Conservation (phyloP, 2,797 vertebrate species). For the Argya squamiceps region DNA sequence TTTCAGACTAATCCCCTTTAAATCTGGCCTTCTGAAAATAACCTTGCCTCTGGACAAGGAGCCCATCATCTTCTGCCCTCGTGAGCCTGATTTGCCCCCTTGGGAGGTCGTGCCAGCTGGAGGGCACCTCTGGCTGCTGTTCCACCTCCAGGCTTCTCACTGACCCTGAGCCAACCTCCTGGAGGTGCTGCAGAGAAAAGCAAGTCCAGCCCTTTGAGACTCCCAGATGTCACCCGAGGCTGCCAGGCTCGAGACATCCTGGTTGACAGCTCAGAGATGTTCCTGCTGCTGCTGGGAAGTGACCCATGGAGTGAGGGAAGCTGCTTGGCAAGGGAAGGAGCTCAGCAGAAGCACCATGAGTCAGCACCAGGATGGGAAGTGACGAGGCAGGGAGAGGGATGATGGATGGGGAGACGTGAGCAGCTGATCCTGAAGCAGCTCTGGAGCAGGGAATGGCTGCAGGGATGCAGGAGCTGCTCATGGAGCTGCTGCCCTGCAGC, state of each 20-base stretch:
- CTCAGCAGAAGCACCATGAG: not conserved
- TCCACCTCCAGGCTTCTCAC: not conserved
- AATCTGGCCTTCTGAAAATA: not conserved
- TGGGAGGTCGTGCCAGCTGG: not conserved
- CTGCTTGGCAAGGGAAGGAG: not conserved
- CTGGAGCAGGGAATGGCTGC: not conserved
- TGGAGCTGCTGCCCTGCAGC: not conserved
- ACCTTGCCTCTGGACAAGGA: not conserved
- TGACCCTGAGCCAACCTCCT: not conserved
- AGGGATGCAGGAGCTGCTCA: not conserved
- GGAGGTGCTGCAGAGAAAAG: not conserved
- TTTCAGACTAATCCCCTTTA: not conserved
- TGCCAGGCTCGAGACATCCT: not conserved
- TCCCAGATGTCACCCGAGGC: not conserved
- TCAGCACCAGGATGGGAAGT: not conserved
- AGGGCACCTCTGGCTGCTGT: not conserved
- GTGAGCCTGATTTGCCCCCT: not conserved
- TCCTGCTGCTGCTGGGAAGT: not conserved
- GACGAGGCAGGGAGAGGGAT: not conserved
- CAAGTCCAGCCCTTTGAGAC: not conserved
- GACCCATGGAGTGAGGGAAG: accelerated
- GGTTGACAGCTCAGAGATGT: not conserved
- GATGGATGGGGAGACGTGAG: not conserved
- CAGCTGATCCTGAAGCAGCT: not conserved
- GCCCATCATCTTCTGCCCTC: not conserved